A percentile compares a stretch with the other conserved stretches of the same genome.
phyloP scores from a whole-genome alignment of 2,888 invertebrate genomes.

The Cosmia pyralina region DNA sequence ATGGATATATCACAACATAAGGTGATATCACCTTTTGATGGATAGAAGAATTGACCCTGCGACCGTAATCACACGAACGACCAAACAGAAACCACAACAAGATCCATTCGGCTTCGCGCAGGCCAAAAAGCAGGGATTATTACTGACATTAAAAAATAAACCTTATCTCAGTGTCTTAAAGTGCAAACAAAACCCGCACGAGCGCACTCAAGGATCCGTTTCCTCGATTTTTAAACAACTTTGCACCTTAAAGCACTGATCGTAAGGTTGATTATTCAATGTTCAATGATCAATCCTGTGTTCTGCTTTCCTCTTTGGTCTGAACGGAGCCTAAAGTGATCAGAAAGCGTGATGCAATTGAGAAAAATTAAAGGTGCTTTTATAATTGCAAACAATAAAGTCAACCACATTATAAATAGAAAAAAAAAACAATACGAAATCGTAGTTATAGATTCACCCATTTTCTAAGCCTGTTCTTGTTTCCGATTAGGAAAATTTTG shows the following conservation, averaged over 20 bases:
- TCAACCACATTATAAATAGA: conserved; percentile 16
- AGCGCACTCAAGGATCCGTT: not conserved
- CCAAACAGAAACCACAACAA: conserved; percentile 83
- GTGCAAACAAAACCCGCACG: not conserved
- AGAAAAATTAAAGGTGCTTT: conserved; percentile 31
- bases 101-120: conserved; percentile 27
- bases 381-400: conserved; percentile 32
- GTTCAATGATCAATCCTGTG: not conserved
- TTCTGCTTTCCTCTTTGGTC: conserved; percentile 16
- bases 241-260: not conserved
- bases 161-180: not conserved
- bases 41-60: conserved; percentile 87
- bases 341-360: conserved; percentile 45
- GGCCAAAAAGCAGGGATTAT: not conserved
- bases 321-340: conserved; percentile 3
- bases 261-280: not conserved
- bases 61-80: conserved; percentile 81
- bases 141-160: not conserved
- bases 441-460: conserved; percentile 11
- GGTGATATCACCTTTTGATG: conserved; percentile 77
- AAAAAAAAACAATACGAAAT: conserved; percentile 12
- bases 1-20: conserved; percentile 61
- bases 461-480: not conserved
- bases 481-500: too few species aligned
- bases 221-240: not conserved